phyloP scores from a whole-genome alignment of 1,140 invertebrate species.

The Sarcophaga bullata region DNA sequence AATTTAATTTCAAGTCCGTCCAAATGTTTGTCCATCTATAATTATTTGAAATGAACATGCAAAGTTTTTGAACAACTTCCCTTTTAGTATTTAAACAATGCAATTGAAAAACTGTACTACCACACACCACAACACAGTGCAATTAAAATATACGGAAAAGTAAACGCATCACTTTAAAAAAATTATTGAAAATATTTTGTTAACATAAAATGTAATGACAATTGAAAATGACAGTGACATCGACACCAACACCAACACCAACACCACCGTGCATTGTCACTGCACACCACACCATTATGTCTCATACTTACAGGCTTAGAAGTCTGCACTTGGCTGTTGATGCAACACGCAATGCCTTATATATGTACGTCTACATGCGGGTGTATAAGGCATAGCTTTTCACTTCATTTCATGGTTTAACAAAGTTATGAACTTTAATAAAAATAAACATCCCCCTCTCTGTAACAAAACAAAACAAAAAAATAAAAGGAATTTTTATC shows the following conservation, averaged over 20 bases:
- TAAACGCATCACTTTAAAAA: background rate
- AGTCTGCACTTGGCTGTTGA: background rate
- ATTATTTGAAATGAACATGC: background rate
- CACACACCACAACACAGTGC: background rate
- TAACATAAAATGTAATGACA: slow-evolving; percentile 17
- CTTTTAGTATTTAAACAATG: background rate
- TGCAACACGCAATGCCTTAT: slow-evolving; percentile 13
- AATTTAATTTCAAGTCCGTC: slow-evolving; percentile 12
- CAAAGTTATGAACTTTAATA: slow-evolving; percentile 22
- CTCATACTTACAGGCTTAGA: no score
- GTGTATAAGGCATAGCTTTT: background rate
- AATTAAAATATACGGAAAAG: slow-evolving; percentile 1
- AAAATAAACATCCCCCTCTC: background rate
- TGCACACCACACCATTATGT: no score
- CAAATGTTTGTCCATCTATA: background rate
- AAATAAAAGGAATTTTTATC: background rate
- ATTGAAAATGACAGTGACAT: slow-evolving; percentile 21
- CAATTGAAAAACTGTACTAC: background rate
- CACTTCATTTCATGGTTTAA: slow-evolving; percentile 21
- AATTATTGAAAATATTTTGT: slow-evolving; percentile 17
- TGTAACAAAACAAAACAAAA: background rate
- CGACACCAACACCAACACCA: background rate
- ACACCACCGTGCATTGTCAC: no score
- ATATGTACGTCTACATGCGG: background rate
- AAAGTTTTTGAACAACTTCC: slow-evolving; percentile 7